Conservation (phyloP, 2,113 vertebrate species). For the Panthera tigris region DNA sequence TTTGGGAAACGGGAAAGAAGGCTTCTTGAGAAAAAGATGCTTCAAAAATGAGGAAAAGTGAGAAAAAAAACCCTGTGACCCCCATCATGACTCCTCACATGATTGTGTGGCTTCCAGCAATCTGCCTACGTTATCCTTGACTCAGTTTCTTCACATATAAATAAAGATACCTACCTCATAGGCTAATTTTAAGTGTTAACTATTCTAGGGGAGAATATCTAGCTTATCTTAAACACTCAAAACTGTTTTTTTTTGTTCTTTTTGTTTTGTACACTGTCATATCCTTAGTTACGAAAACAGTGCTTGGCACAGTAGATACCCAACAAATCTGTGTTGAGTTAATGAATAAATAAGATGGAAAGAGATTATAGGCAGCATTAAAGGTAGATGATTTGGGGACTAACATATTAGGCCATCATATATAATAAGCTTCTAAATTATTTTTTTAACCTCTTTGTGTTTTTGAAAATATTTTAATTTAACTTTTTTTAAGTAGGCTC, state of each 20-base stretch:
- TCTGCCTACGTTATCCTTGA: background rate
- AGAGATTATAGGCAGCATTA: background rate
- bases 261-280: background rate
- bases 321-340: background rate
- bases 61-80: background rate
- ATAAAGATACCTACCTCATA: background rate
- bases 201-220: background rate
- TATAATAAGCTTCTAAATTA: background rate
- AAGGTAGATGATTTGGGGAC: background rate
- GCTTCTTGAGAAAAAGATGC: background rate
- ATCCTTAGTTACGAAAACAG: background rate
- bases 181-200: background rate
- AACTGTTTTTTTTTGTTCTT: background rate
- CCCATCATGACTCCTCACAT: background rate
- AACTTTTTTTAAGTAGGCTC: too few species aligned
- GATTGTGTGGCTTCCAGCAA: background rate
- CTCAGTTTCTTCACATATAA: background rate
- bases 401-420: background rate
- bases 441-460: background rate
- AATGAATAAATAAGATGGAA: background rate
- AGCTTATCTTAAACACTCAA: background rate
- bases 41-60: background rate
- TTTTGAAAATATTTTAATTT: too few species aligned
- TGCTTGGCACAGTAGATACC: background rate
- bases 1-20: background rate